These are phyloP conservation scores for Odocoileus virginianus DNA, from an alignment of 2,113 vertebrate species.

Conservation along the genomic window DNA sequence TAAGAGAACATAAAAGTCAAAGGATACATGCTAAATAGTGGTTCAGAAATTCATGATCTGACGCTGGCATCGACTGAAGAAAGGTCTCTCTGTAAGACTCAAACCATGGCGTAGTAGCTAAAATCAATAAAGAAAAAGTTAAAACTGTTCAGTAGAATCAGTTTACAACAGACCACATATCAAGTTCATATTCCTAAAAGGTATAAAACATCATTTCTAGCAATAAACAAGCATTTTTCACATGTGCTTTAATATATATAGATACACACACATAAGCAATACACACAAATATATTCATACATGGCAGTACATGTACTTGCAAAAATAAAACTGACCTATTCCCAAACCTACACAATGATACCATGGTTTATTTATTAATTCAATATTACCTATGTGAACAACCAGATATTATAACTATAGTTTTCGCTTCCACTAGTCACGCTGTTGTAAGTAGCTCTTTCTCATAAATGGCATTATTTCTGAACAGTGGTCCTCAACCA, in stretches of 20 bases:
- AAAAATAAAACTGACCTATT: constrained; percentile 31
- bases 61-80: constrained; percentile 94
- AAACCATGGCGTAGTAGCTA: constrained; percentile 98
- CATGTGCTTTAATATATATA: neutral
- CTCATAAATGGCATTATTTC: neutral
- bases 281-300: neutral
- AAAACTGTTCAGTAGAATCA: constrained; percentile 41
- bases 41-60: constrained; percentile 97
- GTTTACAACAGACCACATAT: constrained; percentile 40
- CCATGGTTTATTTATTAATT: constrained; percentile 15
- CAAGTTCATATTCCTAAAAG: constrained; percentile 17
- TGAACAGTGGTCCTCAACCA: neutral
- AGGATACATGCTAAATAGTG: constrained; percentile 99
- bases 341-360: neutral
- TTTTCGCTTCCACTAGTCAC: neutral
- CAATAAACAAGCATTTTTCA: constrained; percentile 3
- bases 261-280: neutral
- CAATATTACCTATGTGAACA: neutral
- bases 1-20: constrained; percentile 47
- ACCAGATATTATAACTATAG: neutral
- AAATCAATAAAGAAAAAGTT: constrained; percentile 68
- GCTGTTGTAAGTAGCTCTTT: neutral
- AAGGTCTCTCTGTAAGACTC: constrained; percentile 97
- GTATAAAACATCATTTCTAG: neutral
- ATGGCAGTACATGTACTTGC: neutral